Base-by-base conservation (phyloP, 2,797 vertebrate genomes). In the Phataginus tricuspis region DNA sequence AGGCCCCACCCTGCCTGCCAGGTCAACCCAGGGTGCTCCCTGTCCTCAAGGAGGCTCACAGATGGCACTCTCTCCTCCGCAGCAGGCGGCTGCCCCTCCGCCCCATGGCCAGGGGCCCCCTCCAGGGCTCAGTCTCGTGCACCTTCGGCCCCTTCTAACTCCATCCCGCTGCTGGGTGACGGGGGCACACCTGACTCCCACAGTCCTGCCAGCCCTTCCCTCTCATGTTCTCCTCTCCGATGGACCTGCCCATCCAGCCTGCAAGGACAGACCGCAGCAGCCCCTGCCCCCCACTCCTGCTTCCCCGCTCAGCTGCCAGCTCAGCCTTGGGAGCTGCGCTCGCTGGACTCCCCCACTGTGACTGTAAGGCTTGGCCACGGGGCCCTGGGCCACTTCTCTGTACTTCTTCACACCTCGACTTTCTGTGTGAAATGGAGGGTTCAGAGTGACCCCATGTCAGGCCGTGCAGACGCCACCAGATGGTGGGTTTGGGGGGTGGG, bases 211-310 rank as follows among this genome's bases (percentile, higher is more conserved):
- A 34, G 18, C 29, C 71, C 27, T 2, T 45, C 15, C 72, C 45
- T n/a, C 3, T 16, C 29, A n/a, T 27, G 4, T 1, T 45, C 0
- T 25, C 29, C 27, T 31, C 42, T 16, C 11, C 11, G 1, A 45
- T 12, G 45, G 45, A 45, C 45, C 45, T 45, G 45, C 45, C 42
- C 45, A 45, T 12, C 45, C 45, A 45, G 45, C 45, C 45, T 45
- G 10, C 0, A 11, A 45, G 45, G 45, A 45, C 45, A 45, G 45
- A 29, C 42, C 9, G 42, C 42, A 31, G 45, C 0, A 2, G 45
- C 4, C 29, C 5, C 0, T 23, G 37, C 37, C 72, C 45, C 72
- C 12, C 10, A 2, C 45, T 31, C 72, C 72, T 11, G 27, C 5
- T 45, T 51, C 29, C 29, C 9, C 4, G 3, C 45, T n/a, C 29